These are phyloP conservation scores for Nesidiocoris tenuis DNA, from an alignment of 2,888 invertebrate genomes.

Conservation along the genomic window DNA sequence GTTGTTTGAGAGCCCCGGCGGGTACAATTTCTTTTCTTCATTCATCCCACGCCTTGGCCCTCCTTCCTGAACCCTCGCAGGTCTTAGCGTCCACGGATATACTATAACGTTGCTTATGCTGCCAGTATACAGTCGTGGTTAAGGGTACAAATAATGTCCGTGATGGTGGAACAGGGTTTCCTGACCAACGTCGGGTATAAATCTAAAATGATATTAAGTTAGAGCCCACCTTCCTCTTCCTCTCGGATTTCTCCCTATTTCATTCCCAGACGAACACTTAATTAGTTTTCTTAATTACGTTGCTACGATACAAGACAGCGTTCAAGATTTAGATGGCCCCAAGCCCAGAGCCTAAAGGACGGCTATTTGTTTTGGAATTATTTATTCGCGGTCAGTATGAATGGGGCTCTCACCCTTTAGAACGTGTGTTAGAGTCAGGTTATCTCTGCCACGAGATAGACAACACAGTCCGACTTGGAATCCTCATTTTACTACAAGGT, in stretches of 20 bases:
- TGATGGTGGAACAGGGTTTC: neutral
- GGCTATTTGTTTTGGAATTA: constrained; percentile 7
- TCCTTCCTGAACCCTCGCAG: too few relatives aligned
- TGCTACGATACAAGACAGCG: neutral
- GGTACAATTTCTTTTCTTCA: neutral
- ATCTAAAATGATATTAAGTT: constrained; percentile 7
- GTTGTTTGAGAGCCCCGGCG: too few relatives aligned
- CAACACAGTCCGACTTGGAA: too few relatives aligned
- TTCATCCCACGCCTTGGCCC: neutral
- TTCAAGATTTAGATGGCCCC: neutral
- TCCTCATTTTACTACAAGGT: too few relatives aligned
- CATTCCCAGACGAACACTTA: neutral
- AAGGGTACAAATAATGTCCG: too few relatives aligned
- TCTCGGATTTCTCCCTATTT: neutral
- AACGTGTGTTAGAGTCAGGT: neutral
- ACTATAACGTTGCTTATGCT: neutral
- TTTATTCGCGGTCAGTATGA: neutral
- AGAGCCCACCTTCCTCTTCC: neutral
- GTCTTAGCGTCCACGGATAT: too few relatives aligned
- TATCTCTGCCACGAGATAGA: neutral
- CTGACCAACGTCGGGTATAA: neutral
- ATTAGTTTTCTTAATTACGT: constrained; percentile 2
- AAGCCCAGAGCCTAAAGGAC: neutral
- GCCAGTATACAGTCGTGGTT: neutral
- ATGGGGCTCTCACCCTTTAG: neutral